Base-by-base conservation (phyloP, 2,113 vertebrate genomes). In the Chaetops frenatus region DNA sequence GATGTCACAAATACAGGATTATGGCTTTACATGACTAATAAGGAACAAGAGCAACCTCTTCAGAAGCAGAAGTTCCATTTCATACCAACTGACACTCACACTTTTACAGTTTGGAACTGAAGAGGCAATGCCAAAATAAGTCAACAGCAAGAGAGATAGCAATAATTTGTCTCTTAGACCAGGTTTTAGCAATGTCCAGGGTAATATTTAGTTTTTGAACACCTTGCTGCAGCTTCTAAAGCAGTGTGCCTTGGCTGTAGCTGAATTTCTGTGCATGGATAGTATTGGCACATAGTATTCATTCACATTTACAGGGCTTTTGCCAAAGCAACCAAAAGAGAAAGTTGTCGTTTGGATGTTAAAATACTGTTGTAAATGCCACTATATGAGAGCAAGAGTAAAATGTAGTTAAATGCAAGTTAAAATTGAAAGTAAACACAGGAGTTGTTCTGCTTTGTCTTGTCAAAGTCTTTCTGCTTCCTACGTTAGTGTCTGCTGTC, bases 21-120 rank as follows among this genome's bases (percentile, higher is more conserved):
- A 79, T 45, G 65, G 56, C 81, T 97, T 96, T 92, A 74, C 66
- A 50, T 90, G 71, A 67, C 20, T 92, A 88, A 91, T 94, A 44
- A 88, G 83, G 71, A 87, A 47, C 53, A 64, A 82, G 65, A 81
- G 17, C 70, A 79, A 33, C 27, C 21, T 82, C 33, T 62, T 94
- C 54, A 58, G 33, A 80, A 91, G 81, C 33, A 81, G 11, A 92
- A 86, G 69, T 97, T 88, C 14, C 10, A 2, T 94, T 80, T 95
- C 20, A 15, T 93, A 77, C 27, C 54, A 35, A 8, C 35, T 88
- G 67, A 27, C 6, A 4, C 40, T 51, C 38, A 73, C 27, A n/a
- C 9, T 86, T 83, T 62, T 44, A 23, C 12, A 54, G 20, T 45
- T 76, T 8, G 9, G n/a, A 88, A 69, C 28, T 73, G 40, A 40